Percentiles rank a stretch among this genome's conserved stretches.
phyloP scores from a whole-genome alignment of 2,797 vertebrate species.

The Scyliorhinus canicula region DNA sequence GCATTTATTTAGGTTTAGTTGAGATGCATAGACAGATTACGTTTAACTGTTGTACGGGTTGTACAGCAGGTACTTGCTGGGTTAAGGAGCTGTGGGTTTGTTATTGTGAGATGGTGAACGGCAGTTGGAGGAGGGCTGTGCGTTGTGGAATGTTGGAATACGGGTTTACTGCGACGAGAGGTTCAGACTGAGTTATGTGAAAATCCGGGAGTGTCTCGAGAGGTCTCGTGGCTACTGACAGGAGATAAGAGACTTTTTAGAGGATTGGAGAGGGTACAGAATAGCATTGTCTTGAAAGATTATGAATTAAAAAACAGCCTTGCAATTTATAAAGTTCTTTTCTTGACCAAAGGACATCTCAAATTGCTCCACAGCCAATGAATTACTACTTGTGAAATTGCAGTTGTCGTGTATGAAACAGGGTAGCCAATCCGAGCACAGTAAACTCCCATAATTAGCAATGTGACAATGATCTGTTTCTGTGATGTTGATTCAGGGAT shows the following conservation, averaged over 20 bases:
- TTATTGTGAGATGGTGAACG: neutral
- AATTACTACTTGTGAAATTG: neutral
- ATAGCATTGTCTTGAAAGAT: neutral
- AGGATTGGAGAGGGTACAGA: neutral
- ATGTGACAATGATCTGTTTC: neutral
- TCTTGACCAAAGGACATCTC: neutral
- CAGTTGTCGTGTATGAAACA: neutral
- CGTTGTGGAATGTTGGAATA: constrained; percentile 25
- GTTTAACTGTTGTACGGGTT: neutral
- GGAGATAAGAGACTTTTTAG: neutral
- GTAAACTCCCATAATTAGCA: neutral
- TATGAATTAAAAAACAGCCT: neutral
- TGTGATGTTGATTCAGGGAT: neutral
- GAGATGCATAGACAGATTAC: neutral
- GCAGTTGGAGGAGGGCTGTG: neutral
- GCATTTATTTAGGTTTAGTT: neutral
- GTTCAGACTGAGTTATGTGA: neutral
- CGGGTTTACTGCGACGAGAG: neutral
- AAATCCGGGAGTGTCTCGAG: neutral
- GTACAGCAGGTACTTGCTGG: neutral
- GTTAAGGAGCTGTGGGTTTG: neutral
- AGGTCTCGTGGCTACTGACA: neutral
- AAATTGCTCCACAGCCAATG: neutral
- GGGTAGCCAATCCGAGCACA: neutral
- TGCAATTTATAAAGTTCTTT: neutral